Evolutionary conservation across 2,888 invertebrate species (phyloP).

Genomic region (Clunio marinus): DNA sequence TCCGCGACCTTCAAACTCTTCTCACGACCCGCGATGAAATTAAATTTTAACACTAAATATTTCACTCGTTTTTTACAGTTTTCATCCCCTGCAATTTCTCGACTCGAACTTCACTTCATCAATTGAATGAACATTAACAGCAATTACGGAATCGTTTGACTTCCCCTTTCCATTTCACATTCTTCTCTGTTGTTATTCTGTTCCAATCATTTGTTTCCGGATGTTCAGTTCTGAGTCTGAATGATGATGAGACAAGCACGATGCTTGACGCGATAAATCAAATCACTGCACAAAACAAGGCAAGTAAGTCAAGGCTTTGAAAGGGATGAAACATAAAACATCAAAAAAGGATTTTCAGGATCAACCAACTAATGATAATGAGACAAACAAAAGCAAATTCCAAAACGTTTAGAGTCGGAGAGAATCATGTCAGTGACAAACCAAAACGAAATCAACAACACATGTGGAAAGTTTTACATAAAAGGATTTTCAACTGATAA

Average conservation of each 20-base stretch:
- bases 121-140: slow-evolving; percentile 32
- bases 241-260: slow-evolving; percentile 1
- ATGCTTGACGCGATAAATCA: slow-evolving; percentile 6
- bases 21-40: neutral
- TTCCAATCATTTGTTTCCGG: slow-evolving; percentile 13
- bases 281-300: neutral
- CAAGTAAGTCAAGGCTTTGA: neutral
- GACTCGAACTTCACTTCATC: neutral
- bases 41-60: no score
- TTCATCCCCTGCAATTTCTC: neutral
- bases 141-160: slow-evolving; percentile 34
- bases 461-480: no score
- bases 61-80: neutral
- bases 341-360: neutral
- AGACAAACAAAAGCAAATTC: neutral
- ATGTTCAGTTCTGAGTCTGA: neutral
- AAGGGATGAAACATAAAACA: neutral
- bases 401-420: no score
- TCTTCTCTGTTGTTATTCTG: no score
- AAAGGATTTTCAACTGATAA: no score
- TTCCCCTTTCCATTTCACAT: slow-evolving; percentile 7
- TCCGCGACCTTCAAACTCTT: neutral
- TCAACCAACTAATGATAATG: neutral
- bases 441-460: no score
- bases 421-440: no score